These are phyloP conservation scores for Drosophila hamatofila DNA, from an alignment of 2,888 invertebrate genomes.

Conservation along the genomic window DNA sequence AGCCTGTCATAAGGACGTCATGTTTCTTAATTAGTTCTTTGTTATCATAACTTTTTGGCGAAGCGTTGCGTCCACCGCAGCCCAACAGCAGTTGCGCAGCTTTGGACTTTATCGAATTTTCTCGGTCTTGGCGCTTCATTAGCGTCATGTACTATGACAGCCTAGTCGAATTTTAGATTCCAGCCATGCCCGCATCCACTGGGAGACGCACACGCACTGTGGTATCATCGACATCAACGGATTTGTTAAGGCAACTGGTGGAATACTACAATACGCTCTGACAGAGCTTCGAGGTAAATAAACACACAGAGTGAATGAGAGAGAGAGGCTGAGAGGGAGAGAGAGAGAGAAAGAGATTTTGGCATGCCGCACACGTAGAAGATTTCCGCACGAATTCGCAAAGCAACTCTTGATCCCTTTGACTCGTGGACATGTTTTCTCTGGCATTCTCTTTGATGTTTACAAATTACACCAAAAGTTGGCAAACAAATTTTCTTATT, in stretches of 20 bases:
- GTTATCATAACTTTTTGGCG: slow-evolving; percentile 74
- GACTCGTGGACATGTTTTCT: slow-evolving; percentile 80
- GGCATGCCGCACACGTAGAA: slow-evolving; percentile 80
- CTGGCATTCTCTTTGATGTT: slow-evolving; percentile 79
- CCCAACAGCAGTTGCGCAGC: slow-evolving; percentile 10
- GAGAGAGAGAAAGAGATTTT: slow-evolving; percentile 27
- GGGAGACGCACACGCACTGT: slow-evolving; percentile 35
- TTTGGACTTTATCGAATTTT: slow-evolving; percentile 21
- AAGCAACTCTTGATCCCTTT: slow-evolving; percentile 81
- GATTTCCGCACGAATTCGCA: slow-evolving; percentile 81
- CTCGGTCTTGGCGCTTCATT: slow-evolving; percentile 56
- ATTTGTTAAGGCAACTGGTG: slow-evolving; percentile 47
- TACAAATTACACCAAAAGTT: slow-evolving; percentile 81
- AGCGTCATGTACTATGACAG: slow-evolving; percentile 29
- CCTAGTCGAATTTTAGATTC: slow-evolving; percentile 19
- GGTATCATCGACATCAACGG: slow-evolving; percentile 43
- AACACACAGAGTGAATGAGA: background rate
- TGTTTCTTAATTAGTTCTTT: slow-evolving; percentile 81
- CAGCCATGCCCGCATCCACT: slow-evolving; percentile 15
- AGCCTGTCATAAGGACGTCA: slow-evolving; percentile 74
- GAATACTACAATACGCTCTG: slow-evolving; percentile 26
- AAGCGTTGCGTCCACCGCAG: slow-evolving; percentile 35
- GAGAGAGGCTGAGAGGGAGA: background rate
- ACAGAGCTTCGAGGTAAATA: slow-evolving; percentile 7
- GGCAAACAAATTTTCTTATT: slow-evolving; percentile 81